These are phyloP conservation scores for Malurus leucopterus DNA, from an alignment of 2,797 vertebrate genomes.

Conservation along the genomic window DNA sequence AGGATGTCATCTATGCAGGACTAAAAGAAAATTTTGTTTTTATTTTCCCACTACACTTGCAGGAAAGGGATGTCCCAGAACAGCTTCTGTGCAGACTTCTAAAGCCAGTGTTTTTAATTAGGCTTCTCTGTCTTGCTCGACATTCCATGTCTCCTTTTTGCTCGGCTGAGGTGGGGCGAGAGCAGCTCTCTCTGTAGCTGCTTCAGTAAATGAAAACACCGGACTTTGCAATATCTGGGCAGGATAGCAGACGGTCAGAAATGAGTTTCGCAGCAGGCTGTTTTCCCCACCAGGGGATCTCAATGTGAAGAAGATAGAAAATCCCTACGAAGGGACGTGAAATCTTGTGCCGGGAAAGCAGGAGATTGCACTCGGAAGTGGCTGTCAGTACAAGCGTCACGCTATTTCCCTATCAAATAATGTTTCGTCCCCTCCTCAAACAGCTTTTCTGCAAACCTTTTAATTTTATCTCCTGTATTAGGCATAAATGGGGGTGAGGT, in stretches of 20 bases:
- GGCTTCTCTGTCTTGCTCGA: background rate
- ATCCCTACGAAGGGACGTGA: background rate
- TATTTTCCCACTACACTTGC: background rate
- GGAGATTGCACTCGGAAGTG: conserved; percentile 1
- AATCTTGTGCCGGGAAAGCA: background rate
- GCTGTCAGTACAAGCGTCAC: background rate
- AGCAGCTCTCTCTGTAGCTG: background rate
- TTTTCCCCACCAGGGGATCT: conserved; percentile 7
- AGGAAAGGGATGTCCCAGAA: background rate
- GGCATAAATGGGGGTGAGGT: background rate
- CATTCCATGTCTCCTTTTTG: background rate
- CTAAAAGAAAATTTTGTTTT: background rate
- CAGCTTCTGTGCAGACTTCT: background rate
- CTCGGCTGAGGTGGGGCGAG: background rate
- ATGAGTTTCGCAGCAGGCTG: conserved; percentile 48
- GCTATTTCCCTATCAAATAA: background rate
- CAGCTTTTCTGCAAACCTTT: conserved; percentile 17
- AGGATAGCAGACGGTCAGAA: conserved; percentile 40
- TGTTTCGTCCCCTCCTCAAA: background rate
- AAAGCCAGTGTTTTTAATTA: background rate
- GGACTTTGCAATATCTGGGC: conserved; percentile 7
- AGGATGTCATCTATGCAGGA: background rate
- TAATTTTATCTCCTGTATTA: conserved; percentile 20
- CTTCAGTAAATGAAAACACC: background rate
- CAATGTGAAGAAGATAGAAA: conserved; percentile 40